These are phyloP conservation scores for Parnassius orleans DNA, from an alignment of 2,888 invertebrate species.

Conservation along the genomic window DNA sequence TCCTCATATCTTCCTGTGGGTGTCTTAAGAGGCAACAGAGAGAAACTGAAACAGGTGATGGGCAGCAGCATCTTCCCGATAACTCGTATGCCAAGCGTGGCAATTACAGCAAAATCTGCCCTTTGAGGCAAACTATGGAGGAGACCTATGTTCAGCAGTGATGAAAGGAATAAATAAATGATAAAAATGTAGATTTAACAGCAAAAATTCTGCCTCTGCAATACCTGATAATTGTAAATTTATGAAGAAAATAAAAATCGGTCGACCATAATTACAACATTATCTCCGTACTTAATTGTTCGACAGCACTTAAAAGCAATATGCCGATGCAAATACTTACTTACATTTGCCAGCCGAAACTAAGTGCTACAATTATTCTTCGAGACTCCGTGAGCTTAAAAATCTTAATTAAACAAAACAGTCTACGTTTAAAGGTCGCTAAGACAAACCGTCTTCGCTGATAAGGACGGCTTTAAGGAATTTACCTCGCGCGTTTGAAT, in stretches of 20 bases:
- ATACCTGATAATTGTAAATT: background rate
- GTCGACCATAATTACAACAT: background rate
- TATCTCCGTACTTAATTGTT: conserved; percentile 20
- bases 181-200: no score
- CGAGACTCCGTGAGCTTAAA: conserved; percentile 25
- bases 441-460: conserved; percentile 17
- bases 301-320: conserved; percentile 17
- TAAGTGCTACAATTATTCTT: conserved; percentile 26
- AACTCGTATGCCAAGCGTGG: no score
- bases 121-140: no score
- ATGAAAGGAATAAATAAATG: no score
- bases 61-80: no score
- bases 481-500: conserved; percentile 76
- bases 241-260: background rate
- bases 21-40: no score
- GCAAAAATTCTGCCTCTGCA: no score
- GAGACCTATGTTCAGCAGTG: no score
- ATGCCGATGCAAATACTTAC: conserved; percentile 7
- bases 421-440: conserved; percentile 47
- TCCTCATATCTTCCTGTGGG: no score
- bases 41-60: no score
- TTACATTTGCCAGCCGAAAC: conserved; percentile 18
- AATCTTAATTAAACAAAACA: conserved; percentile 67
- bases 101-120: no score
- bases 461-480: conserved; percentile 38